A percentile compares a stretch with the other conserved stretches of the same genome.
Evolutionary conservation across 1,140 invertebrate genomes (phyloP).

Genomic region (Drosophila athabasca): DNA sequence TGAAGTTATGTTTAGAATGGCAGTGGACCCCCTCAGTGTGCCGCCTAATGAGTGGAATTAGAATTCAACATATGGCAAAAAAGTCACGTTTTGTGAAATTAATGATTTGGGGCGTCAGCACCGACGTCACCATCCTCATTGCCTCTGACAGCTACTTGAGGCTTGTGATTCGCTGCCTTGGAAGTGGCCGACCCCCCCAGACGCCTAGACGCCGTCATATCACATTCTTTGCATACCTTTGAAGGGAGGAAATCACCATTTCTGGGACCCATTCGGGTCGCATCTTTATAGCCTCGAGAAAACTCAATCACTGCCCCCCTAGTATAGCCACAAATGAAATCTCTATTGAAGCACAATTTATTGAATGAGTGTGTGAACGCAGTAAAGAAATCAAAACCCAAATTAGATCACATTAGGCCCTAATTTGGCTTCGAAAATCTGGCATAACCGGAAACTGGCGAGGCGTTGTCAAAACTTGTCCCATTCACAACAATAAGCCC

Average conservation of each 20-base stretch:
- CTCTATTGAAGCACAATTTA: constrained; percentile 34
- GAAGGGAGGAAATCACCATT: neutral
- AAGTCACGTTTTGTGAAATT: constrained; percentile 79
- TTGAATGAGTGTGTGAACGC: constrained; percentile 26
- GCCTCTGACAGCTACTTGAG: constrained; percentile 58
- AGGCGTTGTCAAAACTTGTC: constrained; percentile 45
- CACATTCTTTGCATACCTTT: neutral
- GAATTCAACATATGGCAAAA: constrained; percentile 80
- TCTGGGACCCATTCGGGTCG: neutral
- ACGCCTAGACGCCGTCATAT: neutral
- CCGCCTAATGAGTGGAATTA: constrained; percentile 78
- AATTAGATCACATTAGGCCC: constrained; percentile 46
- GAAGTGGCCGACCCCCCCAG: constrained; percentile 12
- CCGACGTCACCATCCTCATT: constrained; percentile 49
- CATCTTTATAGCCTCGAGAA: constrained; percentile 7
- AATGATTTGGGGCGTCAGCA: constrained; percentile 69
- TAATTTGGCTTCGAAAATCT: constrained; percentile 33
- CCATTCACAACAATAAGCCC: constrained; percentile 32
- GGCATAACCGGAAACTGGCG: constrained; percentile 36
- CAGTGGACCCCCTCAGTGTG: constrained; percentile 43
- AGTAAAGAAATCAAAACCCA: constrained; percentile 35
- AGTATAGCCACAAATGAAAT: neutral
- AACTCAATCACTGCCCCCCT: neutral
- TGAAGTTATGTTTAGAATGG: constrained; percentile 79
- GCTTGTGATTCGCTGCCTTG: constrained; percentile 5